Evolutionary conservation across 2,888 invertebrate genomes (phyloP), one percentile per base, ranked within the genome.

Genomic region (Tridacna gigas): DNA sequence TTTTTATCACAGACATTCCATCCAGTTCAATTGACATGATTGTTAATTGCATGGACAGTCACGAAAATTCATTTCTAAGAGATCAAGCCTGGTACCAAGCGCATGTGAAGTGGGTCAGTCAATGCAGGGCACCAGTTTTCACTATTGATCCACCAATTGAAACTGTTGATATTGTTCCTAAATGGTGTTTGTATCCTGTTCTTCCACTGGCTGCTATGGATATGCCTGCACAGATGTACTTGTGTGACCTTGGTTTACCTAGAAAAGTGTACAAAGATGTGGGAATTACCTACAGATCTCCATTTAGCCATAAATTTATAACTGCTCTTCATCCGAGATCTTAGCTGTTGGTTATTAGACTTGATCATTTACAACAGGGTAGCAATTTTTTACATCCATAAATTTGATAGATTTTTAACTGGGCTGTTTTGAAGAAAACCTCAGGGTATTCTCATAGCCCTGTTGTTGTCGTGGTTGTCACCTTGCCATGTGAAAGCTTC

Each of bases 181-280:
- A 97, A 94, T 97, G 96, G 95, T 97, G 97, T 65, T 95, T 97
- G 85, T 95, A 97, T 86, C 96, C 97, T 74, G 96, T 96, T 69
- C 95, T 97, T 92, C 97, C 97, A 61, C 95, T 97, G 73, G 95
- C 96, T 12, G 96, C 96, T 94, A 96, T 96, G 90, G 96, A 96
- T 80, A 86, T 88, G 63, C 91, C 89, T 66, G 97, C 97, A 74
- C 92, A 93, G 84, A 95, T 98, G 90, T 98, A 97, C 95, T 96
- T 98, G 88, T 97, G 97, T 94, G 97, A 98, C 95, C 96, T 98
- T 92, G 97, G 97, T 89, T 96, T 98, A 93, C 98, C 98, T 47
- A 95, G 96, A 89, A 96, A 96, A 94, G 96, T 98, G 91, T 98
- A 97, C 95, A 95, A 96, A 77, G 97, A 97, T 91, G 96, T 97